Evolutionary conservation across 2,888 invertebrate genomes (phyloP), one percentile per base, ranked within the genome.

Genomic region (Acrobasis repandana): DNA sequence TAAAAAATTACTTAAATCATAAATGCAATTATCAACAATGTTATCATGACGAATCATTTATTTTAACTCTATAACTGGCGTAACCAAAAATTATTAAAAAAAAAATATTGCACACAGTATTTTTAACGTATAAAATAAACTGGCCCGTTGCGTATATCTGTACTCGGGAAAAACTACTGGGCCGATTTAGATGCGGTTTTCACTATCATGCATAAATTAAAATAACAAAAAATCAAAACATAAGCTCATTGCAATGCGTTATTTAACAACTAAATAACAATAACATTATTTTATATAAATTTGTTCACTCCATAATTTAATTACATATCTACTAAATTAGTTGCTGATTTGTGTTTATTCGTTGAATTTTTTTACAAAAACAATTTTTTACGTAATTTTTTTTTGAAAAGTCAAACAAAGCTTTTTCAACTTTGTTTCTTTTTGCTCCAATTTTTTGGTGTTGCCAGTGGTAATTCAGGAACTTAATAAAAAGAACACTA

Each of bases 251-350:
- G 38, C 54, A 38, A 54, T 38, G 54, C 20, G 54, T 54, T 54
- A 54, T 54, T 54, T 54, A 54, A 54, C 38, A 58, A 58, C 47
- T 57, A 57, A 49, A 58, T 58, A 58, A 49, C 48, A 36, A 58
- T 58, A 34, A 49, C 49, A 58, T 58, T 58, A 58, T 58, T 50
- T 33, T 58, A 58, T 49, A 58, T 58, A 50, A 58, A 58, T 58
- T 58, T 58, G 58, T 58, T 58, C 58, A 58, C 58, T 50, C 58
- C 18, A 58, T 58, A 58, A 58, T 58, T 58, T 58, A 58, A 38
- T 50, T 49, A 36, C 6, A 28, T 28, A 15, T 50, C 58, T 58
- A 58, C 36, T 46, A 56, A 33, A 58, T 58, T 58, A 58, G 49
- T 48, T 49, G 58, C 20, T 38, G 1, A 5, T 36, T 38, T 49